These are phyloP conservation scores for Hydrochoerus hydrochaeris DNA, from an alignment of 2,113 vertebrate species.

Conservation along the genomic window DNA sequence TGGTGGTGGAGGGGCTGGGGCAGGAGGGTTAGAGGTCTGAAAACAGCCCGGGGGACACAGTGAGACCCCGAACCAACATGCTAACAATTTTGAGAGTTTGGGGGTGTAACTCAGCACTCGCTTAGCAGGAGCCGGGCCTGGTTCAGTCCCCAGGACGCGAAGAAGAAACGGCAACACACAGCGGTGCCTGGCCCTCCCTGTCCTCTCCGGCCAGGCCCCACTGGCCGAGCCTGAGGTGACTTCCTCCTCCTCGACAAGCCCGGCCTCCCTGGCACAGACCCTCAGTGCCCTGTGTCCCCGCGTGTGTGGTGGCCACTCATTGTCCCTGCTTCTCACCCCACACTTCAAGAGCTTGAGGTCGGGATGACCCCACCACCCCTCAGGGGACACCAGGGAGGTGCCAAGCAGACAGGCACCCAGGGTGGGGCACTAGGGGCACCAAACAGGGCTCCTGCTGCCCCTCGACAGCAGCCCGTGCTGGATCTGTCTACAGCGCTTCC, in stretches of 20 bases:
- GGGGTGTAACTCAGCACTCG: not conserved
- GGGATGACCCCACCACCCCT: rapidly evolving
- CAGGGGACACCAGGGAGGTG: not conserved
- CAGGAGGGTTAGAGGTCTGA: not conserved
- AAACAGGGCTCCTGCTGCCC: not conserved
- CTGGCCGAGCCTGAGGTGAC: rapidly evolving
- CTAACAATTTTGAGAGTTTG: not conserved
- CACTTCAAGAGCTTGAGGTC: not conserved
- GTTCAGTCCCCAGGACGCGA: not conserved
- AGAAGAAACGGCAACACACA: not conserved
- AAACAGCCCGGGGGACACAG: not conserved
- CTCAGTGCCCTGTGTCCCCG: not conserved
- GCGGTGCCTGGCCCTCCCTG: not conserved
- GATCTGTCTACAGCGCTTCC: constrained; percentile 78
- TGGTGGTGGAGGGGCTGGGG: not conserved
- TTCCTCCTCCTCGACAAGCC: not conserved
- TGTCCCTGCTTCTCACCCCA: no score
- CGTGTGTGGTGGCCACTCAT: rapidly evolving
- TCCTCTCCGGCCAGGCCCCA: not conserved
- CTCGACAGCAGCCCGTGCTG: not conserved
- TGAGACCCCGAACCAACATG: not conserved
- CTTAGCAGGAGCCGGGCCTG: not conserved
- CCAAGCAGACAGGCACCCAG: rapidly evolving
- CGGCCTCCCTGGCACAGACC: rapidly evolving
- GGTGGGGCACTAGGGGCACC: not conserved